Base-by-base conservation (phyloP, 1,140 invertebrate species). In the Cataglyphis hispanica region DNA sequence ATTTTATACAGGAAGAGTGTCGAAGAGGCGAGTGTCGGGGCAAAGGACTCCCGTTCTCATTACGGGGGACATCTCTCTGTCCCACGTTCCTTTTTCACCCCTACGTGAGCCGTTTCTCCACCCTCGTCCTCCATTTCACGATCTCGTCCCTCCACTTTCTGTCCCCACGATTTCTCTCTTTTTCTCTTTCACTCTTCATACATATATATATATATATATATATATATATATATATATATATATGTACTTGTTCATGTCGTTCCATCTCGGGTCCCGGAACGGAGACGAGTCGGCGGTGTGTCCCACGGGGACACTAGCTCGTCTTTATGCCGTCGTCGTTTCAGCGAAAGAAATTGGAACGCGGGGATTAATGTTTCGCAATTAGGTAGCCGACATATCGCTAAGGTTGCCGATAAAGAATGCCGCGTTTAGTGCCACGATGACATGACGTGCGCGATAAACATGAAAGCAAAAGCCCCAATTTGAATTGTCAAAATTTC, bases 311-410 rank as follows among this genome's bases (percentile, higher is more conserved):
- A 80, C 63, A 69, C 43, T 31, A 43, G 16, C 63, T 88, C 53
- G 67, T 31, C 46, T 67, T 69, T 72, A 66, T 75, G 31, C 80
- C 56, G 64, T 40, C 72, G n/a, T 11, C 80, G 74, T 87, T 80
- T 60, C 74, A 25, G 37, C 60, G 43, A 40, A 74, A 89, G 85
- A 37, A 84, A 90, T 84, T 81, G 86, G 80, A 87, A 87, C 80
- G 58, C 46, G 63, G 70, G 72, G 85, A 90, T 90, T 90, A 90
- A 90, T 87, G 86, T 87, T 80, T 90, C 88, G 89, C 83, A 87
- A 90, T 90, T 90, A 87, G 72, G 83, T 77, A 60, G 34, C 74
- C 66, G 10, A 60, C 53, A 69, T 43, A 31, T 81, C 50, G 58
- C 31, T 31, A 34, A 69, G 67, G 37, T 84, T 58, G 46, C 67